Evolutionary conservation across 2,888 invertebrate species (phyloP), one percentile per base, ranked within the genome.

Genomic region (Osedax frankpressi): DNA sequence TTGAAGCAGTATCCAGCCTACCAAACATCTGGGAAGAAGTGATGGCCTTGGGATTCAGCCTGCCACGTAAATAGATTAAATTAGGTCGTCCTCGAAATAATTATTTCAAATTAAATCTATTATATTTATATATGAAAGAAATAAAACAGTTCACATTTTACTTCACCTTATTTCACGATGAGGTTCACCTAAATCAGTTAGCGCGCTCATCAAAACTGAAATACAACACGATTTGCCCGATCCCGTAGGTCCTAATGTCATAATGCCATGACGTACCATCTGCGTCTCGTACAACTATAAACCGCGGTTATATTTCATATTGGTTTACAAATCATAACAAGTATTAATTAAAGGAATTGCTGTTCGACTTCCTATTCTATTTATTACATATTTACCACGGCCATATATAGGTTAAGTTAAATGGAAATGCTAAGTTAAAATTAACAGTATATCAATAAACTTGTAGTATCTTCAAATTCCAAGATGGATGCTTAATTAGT

Each of bases 1-100:
- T 93, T 0, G 93, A 93, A 0, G 93, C 90, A 0, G 91, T 92
- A 83, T 93, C 93, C 60, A 93, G 86, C 62, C 89, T 88, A 0
- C 93, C 93, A 84, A 93, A 93, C 85, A 93, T 93, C 87, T 93
- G 93, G 0, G 93, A 90, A 0, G 93, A 92, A 27, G 93, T 93
- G 77, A 93, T 93, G 1, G 93, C 92, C 86, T 92, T 93, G 0
- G 93, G 93, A 86, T 93, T 93, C 93, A 93, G 93, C 79, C 69
- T 69, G 25, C n/a, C n/a, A n/a, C n/a, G n/a, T n/a, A n/a, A n/a
- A n/a, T n/a, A n/a, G n/a, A n/a, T n/a, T n/a, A n/a, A n/a, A n/a
- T n/a, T n/a, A n/a, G n/a, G n/a, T n/a, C n/a, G n/a, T n/a, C n/a
- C n/a, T n/a, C n/a, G n/a, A n/a, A n/a, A n/a, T n/a, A n/a, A n/a